Evolutionary conservation across 2,888 invertebrate genomes (phyloP), one percentile per base, ranked within the genome.

Genomic region (Xylophagus ater): DNA sequence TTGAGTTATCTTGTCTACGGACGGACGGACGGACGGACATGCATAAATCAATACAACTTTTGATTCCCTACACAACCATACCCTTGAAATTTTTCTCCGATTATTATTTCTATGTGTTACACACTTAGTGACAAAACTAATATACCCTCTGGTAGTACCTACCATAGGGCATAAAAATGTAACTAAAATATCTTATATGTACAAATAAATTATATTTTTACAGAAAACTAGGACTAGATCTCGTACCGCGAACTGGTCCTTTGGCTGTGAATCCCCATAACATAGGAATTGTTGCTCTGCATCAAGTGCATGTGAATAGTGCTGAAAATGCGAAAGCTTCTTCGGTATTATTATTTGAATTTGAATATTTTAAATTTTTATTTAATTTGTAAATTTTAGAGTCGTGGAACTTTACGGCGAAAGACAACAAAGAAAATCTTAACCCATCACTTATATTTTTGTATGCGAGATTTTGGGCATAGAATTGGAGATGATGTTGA

Each of bases 401-500:
- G 62, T 48, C 63, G 65, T 3, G 65, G 65, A n/a, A 65, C 65
- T 0, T 43, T 65, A 23, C 55, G 65, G 3, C 51, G 60, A 2
- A 64, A 62, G 49, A 52, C 56, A 3, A 55, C 55, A 26, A 57
- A 61, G 12, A 62, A 64, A 49, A 58, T 61, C 29, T 65, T 78
- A 24, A 79, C 80, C 1, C 81, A 84, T 59, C 83, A 92, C 62
- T 69, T 92, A 20, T 80, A 87, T 64, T 82, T 89, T 62, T 85
- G 84, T 56, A 82, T 88, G 79, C 69, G 87, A 12, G 86, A 88
- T 62, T 90, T 90, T 58, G 86, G 86, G 0, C 85, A 85, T 59
- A 81, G 84, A 35, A 79, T 89, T 2, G 83, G 86, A 0, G 89
- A 93, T 61, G 89, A 90, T 57, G 83, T 86, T 0, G 90, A 92